Evolutionary conservation across 2,888 invertebrate species (phyloP).

Genomic region (Metallyticus violacea): DNA sequence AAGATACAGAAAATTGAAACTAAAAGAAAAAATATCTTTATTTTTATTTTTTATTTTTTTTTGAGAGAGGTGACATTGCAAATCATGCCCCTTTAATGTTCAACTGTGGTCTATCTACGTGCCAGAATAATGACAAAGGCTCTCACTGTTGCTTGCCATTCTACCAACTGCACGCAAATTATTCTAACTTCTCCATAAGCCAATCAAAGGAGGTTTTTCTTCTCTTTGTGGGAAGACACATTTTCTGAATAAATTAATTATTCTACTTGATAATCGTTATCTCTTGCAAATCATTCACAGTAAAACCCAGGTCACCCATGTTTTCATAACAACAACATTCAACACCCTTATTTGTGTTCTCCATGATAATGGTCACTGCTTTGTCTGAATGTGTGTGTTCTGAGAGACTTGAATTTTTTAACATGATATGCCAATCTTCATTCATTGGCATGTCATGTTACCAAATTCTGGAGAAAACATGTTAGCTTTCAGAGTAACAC

Average conservation of each 20-base stretch:
- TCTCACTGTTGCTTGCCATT: constrained; percentile 22
- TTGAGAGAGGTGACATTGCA: constrained; percentile 33
- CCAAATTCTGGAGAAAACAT: neutral
- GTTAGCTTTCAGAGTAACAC: neutral
- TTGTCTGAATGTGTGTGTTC: neutral
- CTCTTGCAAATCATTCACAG: constrained; percentile 2
- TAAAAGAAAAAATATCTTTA: neutral
- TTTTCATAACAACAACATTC: neutral
- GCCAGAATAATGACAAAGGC: constrained; percentile 18
- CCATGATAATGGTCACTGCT: neutral
- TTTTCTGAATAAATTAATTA: constrained; percentile 64
- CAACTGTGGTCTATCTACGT: constrained; percentile 29
- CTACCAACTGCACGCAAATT: neutral
- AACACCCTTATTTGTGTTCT: neutral
- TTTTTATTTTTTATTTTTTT: no score
- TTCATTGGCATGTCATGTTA: neutral
- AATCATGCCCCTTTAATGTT: constrained; percentile 35
- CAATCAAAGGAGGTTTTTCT: constrained; percentile 40
- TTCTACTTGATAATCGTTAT: constrained; percentile 1
- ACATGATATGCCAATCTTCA: neutral
- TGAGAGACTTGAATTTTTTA: neutral
- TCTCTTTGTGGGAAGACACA: constrained; percentile 75
- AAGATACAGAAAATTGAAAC: neutral
- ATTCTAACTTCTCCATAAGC: neutral
- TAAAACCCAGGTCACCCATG: constrained; percentile 11